These are phyloP conservation scores for Taeniopygia guttata DNA, from an alignment of 2,797 vertebrate genomes.

Conservation along the genomic window DNA sequence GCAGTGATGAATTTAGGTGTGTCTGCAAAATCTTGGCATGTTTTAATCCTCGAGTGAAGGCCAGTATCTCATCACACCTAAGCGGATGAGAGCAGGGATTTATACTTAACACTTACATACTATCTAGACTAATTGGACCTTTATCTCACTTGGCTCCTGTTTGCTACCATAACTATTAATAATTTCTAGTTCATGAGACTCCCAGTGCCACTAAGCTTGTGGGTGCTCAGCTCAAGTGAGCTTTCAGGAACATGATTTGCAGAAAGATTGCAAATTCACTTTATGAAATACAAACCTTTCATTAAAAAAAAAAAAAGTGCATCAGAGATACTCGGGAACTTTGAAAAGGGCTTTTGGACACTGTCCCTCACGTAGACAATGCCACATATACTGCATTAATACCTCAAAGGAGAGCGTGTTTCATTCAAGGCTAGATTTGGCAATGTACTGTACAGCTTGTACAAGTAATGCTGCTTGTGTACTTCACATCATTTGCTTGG, in stretches of 20 bases:
- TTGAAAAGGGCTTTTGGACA: not conserved
- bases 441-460: not conserved
- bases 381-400: not conserved
- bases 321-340: not conserved
- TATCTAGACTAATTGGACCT: constrained; percentile 22
- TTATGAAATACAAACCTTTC: not conserved
- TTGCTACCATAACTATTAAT: constrained; percentile 1
- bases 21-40: not conserved
- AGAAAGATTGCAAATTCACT: not conserved
- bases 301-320: not conserved
- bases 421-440: not conserved
- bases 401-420: not conserved
- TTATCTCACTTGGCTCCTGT: constrained; percentile 32
- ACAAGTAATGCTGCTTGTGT: not conserved
- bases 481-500: not conserved
- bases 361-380: not conserved
- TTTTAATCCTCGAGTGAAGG: not conserved
- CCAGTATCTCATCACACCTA: constrained; percentile 28
- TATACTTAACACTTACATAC: constrained; percentile 3
- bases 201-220: not conserved
- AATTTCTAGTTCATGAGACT: not conserved
- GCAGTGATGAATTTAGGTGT: not conserved
- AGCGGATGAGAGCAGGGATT: not conserved
- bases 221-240: not conserved
- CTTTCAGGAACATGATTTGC: not conserved